phyloP scores from a whole-genome alignment of 2,113 vertebrate genomes.

The Leucosticte australis region DNA sequence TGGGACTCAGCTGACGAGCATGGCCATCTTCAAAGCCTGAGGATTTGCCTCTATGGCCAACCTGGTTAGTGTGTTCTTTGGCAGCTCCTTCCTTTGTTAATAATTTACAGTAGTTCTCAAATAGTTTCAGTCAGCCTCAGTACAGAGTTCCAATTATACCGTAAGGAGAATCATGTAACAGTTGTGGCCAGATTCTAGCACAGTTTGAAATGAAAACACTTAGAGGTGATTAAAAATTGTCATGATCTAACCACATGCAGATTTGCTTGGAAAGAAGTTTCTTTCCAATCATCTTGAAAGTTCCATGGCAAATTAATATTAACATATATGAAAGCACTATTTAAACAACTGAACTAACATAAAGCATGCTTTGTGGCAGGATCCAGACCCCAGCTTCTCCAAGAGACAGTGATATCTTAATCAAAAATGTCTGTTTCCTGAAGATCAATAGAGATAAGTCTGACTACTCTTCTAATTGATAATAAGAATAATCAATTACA shows the following conservation, averaged over 20 bases:
- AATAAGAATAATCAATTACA: not conserved
- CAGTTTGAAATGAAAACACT: not conserved
- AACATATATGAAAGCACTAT: not conserved
- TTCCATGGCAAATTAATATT: not conserved
- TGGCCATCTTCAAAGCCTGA: not conserved
- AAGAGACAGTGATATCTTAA: not conserved
- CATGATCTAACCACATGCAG: not conserved
- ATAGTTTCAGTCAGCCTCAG: constrained; percentile 50
- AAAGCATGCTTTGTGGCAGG: not conserved
- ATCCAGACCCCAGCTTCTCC: not conserved
- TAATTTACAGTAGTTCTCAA: constrained; percentile 69
- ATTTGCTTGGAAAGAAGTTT: not conserved
- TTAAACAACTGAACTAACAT: not conserved
- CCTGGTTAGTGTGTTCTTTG: constrained; percentile 49
- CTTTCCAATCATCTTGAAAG: not conserved
- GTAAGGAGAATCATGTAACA: constrained; percentile 50
- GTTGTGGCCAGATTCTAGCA: not conserved
- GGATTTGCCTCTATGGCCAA: constrained; percentile 44
- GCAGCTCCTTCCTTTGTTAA: constrained; percentile 64
- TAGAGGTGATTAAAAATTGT: not conserved
- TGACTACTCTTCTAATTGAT: not conserved
- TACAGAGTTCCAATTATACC: constrained; percentile 29
- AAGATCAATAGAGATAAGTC: not conserved
- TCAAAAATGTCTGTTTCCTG: not conserved
- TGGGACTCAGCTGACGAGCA: constrained; percentile 52